phyloP scores from a whole-genome alignment of 2,797 vertebrate genomes.

The Schizopygopsis pylzovi region DNA sequence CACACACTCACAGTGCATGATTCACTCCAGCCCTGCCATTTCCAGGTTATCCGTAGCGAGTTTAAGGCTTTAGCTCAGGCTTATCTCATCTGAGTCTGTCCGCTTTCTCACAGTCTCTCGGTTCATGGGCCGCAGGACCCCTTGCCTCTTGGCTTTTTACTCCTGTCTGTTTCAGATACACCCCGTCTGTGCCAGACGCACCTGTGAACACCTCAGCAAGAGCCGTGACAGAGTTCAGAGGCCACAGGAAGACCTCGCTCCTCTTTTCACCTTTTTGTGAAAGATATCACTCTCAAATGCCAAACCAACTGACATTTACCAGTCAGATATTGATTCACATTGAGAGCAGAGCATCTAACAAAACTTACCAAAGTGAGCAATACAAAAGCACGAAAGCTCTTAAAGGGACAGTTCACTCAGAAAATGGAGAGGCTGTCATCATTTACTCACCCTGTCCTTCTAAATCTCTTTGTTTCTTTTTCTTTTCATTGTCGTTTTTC shows the following conservation, averaged over 20 bases:
- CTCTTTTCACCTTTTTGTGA: constrained; percentile 57
- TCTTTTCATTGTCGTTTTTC: background rate
- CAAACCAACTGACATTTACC: constrained; percentile 78
- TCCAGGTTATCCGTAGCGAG: constrained; percentile 60
- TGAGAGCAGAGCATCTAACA: constrained; percentile 45
- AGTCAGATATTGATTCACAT: constrained; percentile 55
- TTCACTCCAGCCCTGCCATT: constrained; percentile 70
- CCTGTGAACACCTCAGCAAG: constrained; percentile 17
- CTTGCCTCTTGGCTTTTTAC: constrained; percentile 34
- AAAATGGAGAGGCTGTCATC: background rate
- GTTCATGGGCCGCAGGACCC: constrained; percentile 31
- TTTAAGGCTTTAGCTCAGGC: constrained; percentile 50
- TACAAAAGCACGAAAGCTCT: background rate
- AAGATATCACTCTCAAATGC: constrained; percentile 79
- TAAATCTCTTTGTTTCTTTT: background rate
- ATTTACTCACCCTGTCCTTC: background rate
- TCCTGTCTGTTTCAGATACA: constrained; percentile 38
- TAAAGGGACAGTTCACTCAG: background rate
- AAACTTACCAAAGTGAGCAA: background rate
- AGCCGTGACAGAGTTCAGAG: constrained; percentile 45
- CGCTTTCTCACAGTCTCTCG: constrained; percentile 16
- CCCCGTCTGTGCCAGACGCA: constrained; percentile 30
- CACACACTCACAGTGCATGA: background rate
- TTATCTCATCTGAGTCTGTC: constrained; percentile 69
- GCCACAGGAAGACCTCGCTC: constrained; percentile 59